A percentile compares a stretch with the other conserved stretches of the same genome.
phyloP scores from a whole-genome alignment of 2,888 invertebrate genomes.

The Kuschelorhynchus macadamiae region DNA sequence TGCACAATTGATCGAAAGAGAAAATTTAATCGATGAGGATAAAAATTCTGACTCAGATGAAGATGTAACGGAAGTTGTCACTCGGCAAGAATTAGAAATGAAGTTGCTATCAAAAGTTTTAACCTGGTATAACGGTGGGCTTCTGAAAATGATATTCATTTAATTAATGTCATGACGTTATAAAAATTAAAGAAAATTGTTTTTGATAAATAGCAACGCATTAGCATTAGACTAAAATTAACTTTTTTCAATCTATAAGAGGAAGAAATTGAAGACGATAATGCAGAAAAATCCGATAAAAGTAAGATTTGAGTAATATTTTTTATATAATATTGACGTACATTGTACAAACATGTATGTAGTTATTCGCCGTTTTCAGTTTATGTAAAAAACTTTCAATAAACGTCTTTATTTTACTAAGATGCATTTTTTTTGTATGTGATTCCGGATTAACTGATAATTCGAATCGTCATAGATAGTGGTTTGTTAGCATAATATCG shows the following conservation, averaged over 20 bases:
- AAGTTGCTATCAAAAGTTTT: constrained; percentile 13
- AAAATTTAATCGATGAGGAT: constrained; percentile 30
- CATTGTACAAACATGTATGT: no score
- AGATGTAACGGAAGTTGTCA: constrained; percentile 18
- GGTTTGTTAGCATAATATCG: no score
- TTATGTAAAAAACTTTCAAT: no score
- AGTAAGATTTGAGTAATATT: no score
- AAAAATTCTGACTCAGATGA: constrained; percentile 21
- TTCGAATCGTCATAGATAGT: no score
- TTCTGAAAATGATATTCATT: constrained; percentile 27
- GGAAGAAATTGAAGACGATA: neutral
- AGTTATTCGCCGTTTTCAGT: no score
- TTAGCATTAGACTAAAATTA: constrained; percentile 11
- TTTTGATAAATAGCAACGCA: constrained; percentile 21
- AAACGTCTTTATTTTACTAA: no score
- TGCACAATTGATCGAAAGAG: constrained; percentile 24
- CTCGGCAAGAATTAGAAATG: constrained; percentile 19
- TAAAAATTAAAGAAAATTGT: constrained; percentile 26
- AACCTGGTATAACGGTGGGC: constrained; percentile 25
- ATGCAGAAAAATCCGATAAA: no score
- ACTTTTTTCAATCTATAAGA: constrained; percentile 11
- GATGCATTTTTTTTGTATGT: no score
- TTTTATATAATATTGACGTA: no score
- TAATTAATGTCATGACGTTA: constrained; percentile 19
- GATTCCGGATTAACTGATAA: no score